Conservation (phyloP, 1,140 invertebrate genomes). For the Bombus soroeensis region DNA sequence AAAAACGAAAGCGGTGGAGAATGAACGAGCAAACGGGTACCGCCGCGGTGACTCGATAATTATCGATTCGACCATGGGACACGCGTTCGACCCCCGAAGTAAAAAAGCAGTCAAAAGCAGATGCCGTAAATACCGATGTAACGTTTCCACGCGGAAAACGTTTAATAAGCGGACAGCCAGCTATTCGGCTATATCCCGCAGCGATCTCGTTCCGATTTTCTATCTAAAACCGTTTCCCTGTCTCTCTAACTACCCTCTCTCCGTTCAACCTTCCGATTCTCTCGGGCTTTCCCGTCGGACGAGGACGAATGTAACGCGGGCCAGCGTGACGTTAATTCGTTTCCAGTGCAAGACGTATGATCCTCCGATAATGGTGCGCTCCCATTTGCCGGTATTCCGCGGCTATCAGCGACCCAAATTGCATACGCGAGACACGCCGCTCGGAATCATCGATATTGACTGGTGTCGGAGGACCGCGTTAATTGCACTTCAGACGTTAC, state of each 20-base stretch:
- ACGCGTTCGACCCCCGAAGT: not conserved
- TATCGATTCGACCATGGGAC: not conserved
- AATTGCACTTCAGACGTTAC: constrained; percentile 37
- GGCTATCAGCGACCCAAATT: constrained; percentile 36
- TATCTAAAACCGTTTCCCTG: constrained; percentile 34
- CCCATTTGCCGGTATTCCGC: constrained; percentile 26
- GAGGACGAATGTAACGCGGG: constrained; percentile 38
- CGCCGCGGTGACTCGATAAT: not conserved
- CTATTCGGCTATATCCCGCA: not conserved
- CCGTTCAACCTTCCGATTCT: constrained; percentile 18
- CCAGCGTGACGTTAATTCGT: constrained; percentile 70
- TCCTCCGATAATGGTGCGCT: constrained; percentile 46
- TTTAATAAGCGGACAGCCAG: constrained; percentile 26
- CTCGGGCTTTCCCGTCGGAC: constrained; percentile 35
- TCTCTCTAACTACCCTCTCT: not conserved
- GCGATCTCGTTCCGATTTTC: constrained; percentile 46
- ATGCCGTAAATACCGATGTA: constrained; percentile 21
- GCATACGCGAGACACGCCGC: constrained; percentile 20
- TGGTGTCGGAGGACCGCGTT: constrained; percentile 28
- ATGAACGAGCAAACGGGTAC: not conserved
- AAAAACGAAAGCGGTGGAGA: not conserved
- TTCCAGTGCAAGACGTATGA: constrained; percentile 65
- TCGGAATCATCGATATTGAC: constrained; percentile 37
- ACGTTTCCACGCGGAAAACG: constrained; percentile 29
- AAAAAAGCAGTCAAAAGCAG: constrained; percentile 15